Percentiles rank a stretch among this genome's conserved stretches.
These are phyloP conservation scores for Asbolus verrucosus DNA, from an alignment of 1,140 invertebrate species.

Conservation along the genomic window DNA sequence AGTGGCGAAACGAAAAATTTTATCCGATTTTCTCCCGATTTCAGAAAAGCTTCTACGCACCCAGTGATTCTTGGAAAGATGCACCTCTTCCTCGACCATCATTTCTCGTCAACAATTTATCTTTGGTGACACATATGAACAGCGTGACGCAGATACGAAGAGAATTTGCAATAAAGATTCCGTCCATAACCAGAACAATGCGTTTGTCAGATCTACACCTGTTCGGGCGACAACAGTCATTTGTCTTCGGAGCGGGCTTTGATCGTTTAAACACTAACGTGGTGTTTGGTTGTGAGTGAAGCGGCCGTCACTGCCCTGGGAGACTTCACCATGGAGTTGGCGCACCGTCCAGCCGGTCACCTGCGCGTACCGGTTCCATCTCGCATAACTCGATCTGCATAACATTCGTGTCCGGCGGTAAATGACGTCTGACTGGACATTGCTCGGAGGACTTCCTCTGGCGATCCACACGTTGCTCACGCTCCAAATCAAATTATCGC, in stretches of 20 bases:
- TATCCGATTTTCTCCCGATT: too few species aligned
- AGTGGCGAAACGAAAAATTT: too few species aligned
- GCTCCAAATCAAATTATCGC: constrained; percentile 52
- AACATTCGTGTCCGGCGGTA: neutral
- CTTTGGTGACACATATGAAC: constrained; percentile 40
- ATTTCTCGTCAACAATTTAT: too few species aligned
- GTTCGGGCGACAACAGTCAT: constrained; percentile 43
- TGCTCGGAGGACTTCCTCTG: constrained; percentile 10
- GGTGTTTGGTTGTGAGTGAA: constrained; percentile 6
- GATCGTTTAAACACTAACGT: constrained; percentile 44
- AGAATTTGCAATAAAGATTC: constrained; percentile 50
- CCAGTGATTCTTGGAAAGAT: neutral
- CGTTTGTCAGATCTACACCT: constrained; percentile 49
- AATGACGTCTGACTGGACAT: constrained; percentile 20
- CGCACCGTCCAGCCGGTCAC: neutral
- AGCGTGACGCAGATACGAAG: constrained; percentile 40
- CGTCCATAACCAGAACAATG: constrained; percentile 48
- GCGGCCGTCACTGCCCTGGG: neutral
- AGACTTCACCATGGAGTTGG: too few species aligned
- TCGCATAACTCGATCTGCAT: constrained; percentile 18
- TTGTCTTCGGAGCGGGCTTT: constrained; percentile 44
- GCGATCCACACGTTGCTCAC: constrained; percentile 49
- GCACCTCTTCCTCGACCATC: constrained; percentile 11
- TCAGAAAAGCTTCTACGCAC: neutral
- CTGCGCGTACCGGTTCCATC: neutral